Conservation (phyloP, 2,113 vertebrate genomes). For the Forbesichthys papilliferus region DNA sequence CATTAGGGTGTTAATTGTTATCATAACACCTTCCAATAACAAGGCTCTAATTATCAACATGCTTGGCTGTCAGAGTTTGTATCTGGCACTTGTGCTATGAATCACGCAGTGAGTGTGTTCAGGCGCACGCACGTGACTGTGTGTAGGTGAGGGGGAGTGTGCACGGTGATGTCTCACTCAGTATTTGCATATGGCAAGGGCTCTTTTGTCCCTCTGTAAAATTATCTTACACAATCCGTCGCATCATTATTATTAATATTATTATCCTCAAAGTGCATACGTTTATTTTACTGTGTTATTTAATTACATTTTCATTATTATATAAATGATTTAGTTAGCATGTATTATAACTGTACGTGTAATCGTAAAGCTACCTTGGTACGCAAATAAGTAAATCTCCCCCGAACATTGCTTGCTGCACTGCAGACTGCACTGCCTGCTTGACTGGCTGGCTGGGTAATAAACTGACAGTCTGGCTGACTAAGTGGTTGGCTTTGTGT, state of each 20-base stretch:
- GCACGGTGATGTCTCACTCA: conserved; percentile 43
- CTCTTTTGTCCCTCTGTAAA: conserved; percentile 51
- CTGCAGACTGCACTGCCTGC: not conserved
- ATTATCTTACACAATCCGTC: conserved; percentile 21
- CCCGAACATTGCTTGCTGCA: not conserved
- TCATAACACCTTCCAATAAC: conserved; percentile 75
- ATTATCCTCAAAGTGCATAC: too few relatives aligned
- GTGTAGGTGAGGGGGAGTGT: conserved; percentile 16
- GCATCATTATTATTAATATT: not conserved
- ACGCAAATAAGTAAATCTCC: not conserved
- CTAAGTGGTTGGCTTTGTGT: not conserved
- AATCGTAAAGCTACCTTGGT: too few relatives aligned
- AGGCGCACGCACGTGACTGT: conserved; percentile 11
- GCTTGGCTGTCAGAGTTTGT: conserved; percentile 68
- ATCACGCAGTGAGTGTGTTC: conserved; percentile 61
- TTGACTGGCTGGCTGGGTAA: not conserved
- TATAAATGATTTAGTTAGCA: too few relatives aligned
- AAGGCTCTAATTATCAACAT: conserved; percentile 75
- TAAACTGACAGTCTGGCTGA: conserved; percentile 16
- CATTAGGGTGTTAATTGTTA: conserved; percentile 78
- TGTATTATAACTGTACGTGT: too few relatives aligned
- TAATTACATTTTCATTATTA: too few relatives aligned
- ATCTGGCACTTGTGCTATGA: conserved; percentile 58
- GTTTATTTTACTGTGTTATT: too few relatives aligned
- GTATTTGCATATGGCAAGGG: conserved; percentile 55